These are phyloP conservation scores for Pygocentrus nattereri DNA, from an alignment of 2,797 vertebrate genomes.

Conservation along the genomic window DNA sequence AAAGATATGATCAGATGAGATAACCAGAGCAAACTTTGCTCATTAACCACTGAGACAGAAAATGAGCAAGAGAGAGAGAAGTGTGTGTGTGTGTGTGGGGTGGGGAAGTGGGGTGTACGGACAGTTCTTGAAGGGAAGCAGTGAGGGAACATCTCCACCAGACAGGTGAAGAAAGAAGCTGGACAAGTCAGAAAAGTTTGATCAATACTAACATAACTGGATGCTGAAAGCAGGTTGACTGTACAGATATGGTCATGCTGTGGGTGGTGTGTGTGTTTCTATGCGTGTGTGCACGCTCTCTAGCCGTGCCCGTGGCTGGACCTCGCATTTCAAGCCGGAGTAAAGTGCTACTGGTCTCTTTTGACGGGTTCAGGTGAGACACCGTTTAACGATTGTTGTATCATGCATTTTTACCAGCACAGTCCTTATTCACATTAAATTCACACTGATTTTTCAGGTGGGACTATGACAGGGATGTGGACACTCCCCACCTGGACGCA, in stretches of 20 bases:
- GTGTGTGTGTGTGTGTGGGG: background rate
- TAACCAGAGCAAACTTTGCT: conserved; percentile 72
- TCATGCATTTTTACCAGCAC: background rate
- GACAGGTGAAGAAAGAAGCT: background rate
- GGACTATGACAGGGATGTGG: conserved; percentile 91
- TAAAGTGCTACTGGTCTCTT: conserved; percentile 91
- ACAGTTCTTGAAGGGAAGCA: background rate
- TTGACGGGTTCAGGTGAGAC: conserved; percentile 93
- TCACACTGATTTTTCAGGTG: conserved; percentile 70
- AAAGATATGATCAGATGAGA: conserved; percentile 70
- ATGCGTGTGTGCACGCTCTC: conserved; percentile 47
- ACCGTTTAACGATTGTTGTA: background rate
- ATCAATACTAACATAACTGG: background rate
- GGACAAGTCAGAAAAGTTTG: background rate
- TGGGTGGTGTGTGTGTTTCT: conserved; percentile 61
- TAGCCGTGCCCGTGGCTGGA: conserved; percentile 1
- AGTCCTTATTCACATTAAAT: background rate
- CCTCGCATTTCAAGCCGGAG: conserved; percentile 5
- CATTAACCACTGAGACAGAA: background rate
- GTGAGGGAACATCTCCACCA: background rate
- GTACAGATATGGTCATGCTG: conserved; percentile 58
- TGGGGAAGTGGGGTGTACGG: background rate
- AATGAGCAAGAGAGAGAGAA: background rate
- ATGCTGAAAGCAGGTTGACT: background rate
- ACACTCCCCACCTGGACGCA: conserved; percentile 86